Percentiles rank a stretch among this genome's conserved stretches.
phyloP scores from a whole-genome alignment of 2,888 invertebrate genomes.

The Ophioninae sp. region DNA sequence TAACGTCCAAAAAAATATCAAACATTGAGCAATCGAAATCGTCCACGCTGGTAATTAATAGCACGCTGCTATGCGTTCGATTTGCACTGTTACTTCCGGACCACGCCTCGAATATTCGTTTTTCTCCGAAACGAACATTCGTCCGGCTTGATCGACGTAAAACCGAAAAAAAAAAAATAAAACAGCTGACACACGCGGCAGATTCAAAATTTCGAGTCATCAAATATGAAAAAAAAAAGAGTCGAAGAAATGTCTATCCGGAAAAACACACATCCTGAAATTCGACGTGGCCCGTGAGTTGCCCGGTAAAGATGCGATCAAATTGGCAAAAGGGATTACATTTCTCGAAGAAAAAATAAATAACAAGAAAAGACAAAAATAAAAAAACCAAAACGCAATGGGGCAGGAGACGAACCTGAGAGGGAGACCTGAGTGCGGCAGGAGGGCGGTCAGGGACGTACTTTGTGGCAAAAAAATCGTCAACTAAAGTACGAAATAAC shows the following conservation, averaged over 20 bases:
- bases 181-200: neutral
- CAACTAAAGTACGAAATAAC: conserved; percentile 34
- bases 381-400: conserved; percentile 57
- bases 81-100: conserved; percentile 53
- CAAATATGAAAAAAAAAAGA: conserved; percentile 23
- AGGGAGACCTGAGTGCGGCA: conserved; percentile 78
- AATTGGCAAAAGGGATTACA: neutral
- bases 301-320: conserved; percentile 3
- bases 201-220: conserved; percentile 7
- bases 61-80: conserved; percentile 63
- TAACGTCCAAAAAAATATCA: neutral
- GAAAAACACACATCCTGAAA: conserved; percentile 30
- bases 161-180: conserved; percentile 10
- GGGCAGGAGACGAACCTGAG: conserved; percentile 75
- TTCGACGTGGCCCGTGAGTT: conserved; percentile 46
- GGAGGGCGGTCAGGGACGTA: conserved; percentile 79
- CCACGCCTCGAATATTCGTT: conserved; percentile 34
- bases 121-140: conserved; percentile 19
- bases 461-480: conserved; percentile 77
- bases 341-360: neutral
- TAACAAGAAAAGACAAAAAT: neutral
- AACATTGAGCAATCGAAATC: conserved; percentile 1
- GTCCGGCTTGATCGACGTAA: neutral
- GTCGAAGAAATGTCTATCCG: neutral
- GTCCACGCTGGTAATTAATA: conserved; percentile 55